Percentiles rank a stretch among this genome's conserved stretches.
phyloP scores from a whole-genome alignment of 2,888 invertebrate genomes.

The Euproctis similis region DNA sequence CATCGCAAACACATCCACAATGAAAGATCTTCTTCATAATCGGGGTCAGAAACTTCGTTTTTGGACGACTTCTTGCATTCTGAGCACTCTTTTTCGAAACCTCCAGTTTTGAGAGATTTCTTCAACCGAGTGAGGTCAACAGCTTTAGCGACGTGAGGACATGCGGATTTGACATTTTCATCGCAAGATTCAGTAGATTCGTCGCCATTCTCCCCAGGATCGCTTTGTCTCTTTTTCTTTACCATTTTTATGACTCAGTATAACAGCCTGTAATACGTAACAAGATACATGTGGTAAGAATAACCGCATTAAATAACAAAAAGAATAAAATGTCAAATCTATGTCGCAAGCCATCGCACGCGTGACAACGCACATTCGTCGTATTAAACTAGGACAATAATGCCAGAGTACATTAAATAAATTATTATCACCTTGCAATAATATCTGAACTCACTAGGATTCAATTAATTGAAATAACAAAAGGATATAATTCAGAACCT shows the following conservation, averaged over 20 bases:
- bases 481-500: slow-evolving; percentile 42
- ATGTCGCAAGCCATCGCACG: slow-evolving; percentile 72
- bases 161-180: slow-evolving; percentile 78
- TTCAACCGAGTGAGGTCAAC: slow-evolving; percentile 78
- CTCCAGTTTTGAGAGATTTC: slow-evolving; percentile 70
- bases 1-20: slow-evolving; percentile 90
- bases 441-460: slow-evolving; percentile 45
- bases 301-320: slow-evolving; percentile 63
- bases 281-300: slow-evolving; percentile 70
- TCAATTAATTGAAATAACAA: slow-evolving; percentile 34
- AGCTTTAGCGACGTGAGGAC: slow-evolving; percentile 82
- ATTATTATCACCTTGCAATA: slow-evolving; percentile 53
- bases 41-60: slow-evolving; percentile 54
- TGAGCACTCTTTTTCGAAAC: slow-evolving; percentile 73
- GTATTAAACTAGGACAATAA: no score
- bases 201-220: slow-evolving; percentile 77
- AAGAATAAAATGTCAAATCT: slow-evolving; percentile 73
- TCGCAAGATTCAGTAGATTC: slow-evolving; percentile 84
- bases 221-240: slow-evolving; percentile 83
- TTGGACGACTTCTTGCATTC: slow-evolving; percentile 73
- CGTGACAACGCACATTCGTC: slow-evolving; percentile 73
- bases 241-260: slow-evolving; percentile 76
- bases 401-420: no score
- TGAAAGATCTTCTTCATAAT: slow-evolving; percentile 68
- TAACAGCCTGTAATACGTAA: slow-evolving; percentile 66